phyloP scores from a whole-genome alignment of 2,113 vertebrate species.

The Psammodynastes pulverulentus region DNA sequence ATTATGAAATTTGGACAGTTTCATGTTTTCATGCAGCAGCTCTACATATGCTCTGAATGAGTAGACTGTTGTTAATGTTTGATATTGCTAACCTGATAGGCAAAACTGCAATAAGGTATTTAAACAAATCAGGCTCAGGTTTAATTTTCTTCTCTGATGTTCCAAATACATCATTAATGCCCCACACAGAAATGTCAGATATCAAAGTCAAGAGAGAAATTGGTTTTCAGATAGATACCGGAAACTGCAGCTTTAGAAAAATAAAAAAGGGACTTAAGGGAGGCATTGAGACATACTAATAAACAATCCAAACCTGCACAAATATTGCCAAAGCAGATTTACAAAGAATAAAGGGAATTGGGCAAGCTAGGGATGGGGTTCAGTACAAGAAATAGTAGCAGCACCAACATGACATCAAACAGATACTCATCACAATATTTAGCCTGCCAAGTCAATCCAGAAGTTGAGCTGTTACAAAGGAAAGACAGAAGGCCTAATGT shows the following conservation, averaged over 20 bases:
- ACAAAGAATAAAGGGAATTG: not conserved
- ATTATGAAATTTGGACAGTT: not conserved
- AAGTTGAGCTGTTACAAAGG: slow-evolving; percentile 10
- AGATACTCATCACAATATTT: slow-evolving; percentile 3
- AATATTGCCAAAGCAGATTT: not conserved
- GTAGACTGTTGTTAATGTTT: not conserved
- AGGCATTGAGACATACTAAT: not conserved
- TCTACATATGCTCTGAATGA: not conserved
- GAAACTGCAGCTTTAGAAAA: not conserved
- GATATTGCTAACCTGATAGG: not conserved
- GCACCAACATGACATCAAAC: not conserved
- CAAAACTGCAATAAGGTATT: not conserved
- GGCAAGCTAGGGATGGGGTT: not conserved
- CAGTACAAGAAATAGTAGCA: slow-evolving; percentile 13
- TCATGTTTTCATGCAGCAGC: not conserved
- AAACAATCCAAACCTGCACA: not conserved
- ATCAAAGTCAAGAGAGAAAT: not conserved
- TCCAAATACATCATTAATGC: not conserved
- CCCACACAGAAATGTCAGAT: not conserved
- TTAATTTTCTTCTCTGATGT: not conserved
- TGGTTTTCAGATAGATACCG: not conserved
- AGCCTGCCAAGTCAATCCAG: not conserved
- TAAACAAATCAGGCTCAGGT: not conserved
- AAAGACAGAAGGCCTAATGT: not conserved
- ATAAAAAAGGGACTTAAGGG: not conserved